These are phyloP conservation scores for Ophiothrix spiculata DNA, from an alignment of 35 echinoderm and acorn worm genomes.

Conservation along the genomic window DNA sequence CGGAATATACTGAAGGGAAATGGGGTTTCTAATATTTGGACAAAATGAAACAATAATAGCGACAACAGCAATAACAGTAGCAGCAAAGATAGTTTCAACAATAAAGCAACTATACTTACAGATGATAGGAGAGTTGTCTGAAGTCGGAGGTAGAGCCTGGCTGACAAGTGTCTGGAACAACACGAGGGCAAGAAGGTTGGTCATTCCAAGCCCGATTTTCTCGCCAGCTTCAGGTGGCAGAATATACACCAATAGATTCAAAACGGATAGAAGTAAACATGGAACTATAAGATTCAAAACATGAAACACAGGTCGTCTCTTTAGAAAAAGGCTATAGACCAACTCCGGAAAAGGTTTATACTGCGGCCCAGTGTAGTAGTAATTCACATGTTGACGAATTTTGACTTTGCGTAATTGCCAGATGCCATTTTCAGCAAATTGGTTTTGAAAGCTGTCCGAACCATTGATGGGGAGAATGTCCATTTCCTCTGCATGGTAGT, in stretches of 20 bases:
- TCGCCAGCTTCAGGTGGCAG: conserved; percentile 58
- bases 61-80: neutral
- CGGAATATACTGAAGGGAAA: neutral
- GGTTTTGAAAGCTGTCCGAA: neutral
- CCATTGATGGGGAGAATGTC: neutral
- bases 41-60: neutral
- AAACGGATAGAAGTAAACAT: conserved; percentile 57
- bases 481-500: neutral
- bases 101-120: conserved; percentile 17
- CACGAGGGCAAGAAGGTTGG: conserved; percentile 41
- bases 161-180: conserved; percentile 48
- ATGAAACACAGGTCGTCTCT: conserved; percentile 59
- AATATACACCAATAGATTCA: conserved; percentile 59
- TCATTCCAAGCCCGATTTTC: conserved; percentile 53
- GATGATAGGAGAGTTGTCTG: conserved; percentile 27
- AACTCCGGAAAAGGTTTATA: neutral
- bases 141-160: conserved; percentile 27
- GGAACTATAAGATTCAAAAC: conserved; percentile 57
- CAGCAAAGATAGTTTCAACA: neutral
- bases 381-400: neutral
- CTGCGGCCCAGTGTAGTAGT: neutral
- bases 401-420: neutral
- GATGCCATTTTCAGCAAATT: neutral
- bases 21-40: neutral
- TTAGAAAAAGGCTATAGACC: neutral